phyloP scores from a whole-genome alignment of 2,113 vertebrate species.

The Chionis minor region DNA sequence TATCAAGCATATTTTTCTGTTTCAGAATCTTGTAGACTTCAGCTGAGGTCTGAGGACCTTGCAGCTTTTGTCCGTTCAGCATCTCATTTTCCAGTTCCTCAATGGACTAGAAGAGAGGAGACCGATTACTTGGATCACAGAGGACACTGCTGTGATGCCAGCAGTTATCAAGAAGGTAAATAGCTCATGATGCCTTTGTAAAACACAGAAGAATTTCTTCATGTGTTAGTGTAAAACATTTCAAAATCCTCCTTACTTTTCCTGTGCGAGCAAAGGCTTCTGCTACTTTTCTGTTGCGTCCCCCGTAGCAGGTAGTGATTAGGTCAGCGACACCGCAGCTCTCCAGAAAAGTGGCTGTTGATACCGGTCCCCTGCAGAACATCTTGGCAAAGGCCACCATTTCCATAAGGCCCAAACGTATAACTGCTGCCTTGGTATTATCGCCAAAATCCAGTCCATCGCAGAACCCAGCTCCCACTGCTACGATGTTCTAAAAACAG shows the following conservation, averaged over 20 bases:
- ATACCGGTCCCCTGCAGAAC: constrained; percentile 78
- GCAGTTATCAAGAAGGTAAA: background rate
- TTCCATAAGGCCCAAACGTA: constrained; percentile 89
- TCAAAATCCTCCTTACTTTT: constrained; percentile 74
- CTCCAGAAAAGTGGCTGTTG: constrained; percentile 82
- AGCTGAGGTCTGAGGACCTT: constrained; percentile 82
- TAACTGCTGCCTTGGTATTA: constrained; percentile 89
- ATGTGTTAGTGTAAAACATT: background rate
- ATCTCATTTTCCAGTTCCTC: constrained; percentile 85
- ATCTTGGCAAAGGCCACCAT: constrained; percentile 86
- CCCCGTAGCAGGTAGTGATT: constrained; percentile 89
- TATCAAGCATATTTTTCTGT: constrained; percentile 58
- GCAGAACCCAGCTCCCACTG: constrained; percentile 86
- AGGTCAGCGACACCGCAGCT: constrained; percentile 89
- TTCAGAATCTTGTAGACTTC: constrained; percentile 76
- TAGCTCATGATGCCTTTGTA: background rate
- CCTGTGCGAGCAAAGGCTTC: constrained; percentile 82
- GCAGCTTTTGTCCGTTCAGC: constrained; percentile 90
- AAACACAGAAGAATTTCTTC: background rate
- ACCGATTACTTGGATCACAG: background rate
- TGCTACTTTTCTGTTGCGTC: constrained; percentile 84
- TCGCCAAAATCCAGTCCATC: constrained; percentile 83
- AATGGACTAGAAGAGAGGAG: constrained; percentile 76
- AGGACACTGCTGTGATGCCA: background rate
- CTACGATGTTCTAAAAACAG: constrained; percentile 81